Conservation (phyloP, 2,113 vertebrate species). For the Axis porcinus region DNA sequence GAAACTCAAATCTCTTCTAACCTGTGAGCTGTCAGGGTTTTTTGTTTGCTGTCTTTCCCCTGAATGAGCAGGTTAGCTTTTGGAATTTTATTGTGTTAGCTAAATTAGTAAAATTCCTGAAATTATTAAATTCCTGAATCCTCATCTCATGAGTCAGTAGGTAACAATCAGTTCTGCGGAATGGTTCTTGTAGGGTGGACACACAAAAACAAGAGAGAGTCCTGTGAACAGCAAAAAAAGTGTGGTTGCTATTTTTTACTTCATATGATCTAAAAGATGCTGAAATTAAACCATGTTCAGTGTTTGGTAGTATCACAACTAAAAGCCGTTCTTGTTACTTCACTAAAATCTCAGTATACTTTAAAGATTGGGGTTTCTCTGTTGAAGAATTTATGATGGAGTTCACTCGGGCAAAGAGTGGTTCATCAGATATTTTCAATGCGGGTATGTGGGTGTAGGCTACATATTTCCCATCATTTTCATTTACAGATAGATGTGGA, state of each 20-base stretch:
- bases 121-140: neutral
- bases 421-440: neutral
- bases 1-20: neutral
- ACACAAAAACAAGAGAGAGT: neutral
- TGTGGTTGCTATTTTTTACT: neutral
- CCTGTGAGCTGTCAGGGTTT: neutral
- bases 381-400: neutral
- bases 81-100: slow-evolving; percentile 3
- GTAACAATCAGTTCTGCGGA: neutral
- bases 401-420: neutral
- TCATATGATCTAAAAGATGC: neutral
- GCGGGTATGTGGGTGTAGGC: neutral
- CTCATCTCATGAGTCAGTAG: neutral
- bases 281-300: neutral
- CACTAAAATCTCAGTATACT: neutral
- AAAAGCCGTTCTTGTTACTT: neutral
- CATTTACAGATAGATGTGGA: slow-evolving; percentile 14
- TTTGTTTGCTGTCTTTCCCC: neutral
- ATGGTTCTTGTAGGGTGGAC: neutral
- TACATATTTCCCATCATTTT: slow-evolving; percentile 19
- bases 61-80: neutral
- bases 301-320: neutral
- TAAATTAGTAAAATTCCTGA: neutral
- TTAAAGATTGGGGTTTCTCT: neutral
- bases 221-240: neutral